These are phyloP conservation scores for Madoqua kirkii DNA, from an alignment of 2,113 vertebrate species.

Conservation along the genomic window DNA sequence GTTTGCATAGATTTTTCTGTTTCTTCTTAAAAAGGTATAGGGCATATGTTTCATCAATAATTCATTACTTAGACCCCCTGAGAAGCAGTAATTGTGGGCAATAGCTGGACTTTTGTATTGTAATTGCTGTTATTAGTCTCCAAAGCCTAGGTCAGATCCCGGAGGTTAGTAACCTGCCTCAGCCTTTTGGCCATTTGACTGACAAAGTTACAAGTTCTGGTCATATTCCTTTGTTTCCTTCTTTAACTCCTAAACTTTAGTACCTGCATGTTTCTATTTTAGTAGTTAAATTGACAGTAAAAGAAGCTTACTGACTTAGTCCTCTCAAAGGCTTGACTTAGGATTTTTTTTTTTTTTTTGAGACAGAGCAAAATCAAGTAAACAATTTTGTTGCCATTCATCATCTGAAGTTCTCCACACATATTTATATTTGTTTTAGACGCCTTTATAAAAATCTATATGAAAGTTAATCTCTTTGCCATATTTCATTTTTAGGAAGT, in stretches of 20 bases:
- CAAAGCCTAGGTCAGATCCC: conserved; percentile 31
- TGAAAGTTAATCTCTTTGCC: conserved; percentile 29
- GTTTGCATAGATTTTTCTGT: conserved; percentile 35
- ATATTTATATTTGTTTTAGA: conserved; percentile 36
- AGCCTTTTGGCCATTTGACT: conserved; percentile 26
- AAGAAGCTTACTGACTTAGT: not conserved
- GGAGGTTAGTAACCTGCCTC: conserved; percentile 31
- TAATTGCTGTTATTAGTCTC: conserved; percentile 66
- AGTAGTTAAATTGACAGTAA: conserved; percentile 18
- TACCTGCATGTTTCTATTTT: not conserved
- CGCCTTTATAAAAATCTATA: conserved; percentile 10
- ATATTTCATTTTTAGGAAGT: conserved; percentile 26
- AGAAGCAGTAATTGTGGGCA: conserved; percentile 44
- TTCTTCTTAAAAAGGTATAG: conserved; percentile 54
- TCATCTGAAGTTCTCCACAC: not conserved
- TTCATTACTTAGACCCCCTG: conserved; percentile 35
- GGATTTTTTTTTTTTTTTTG: not conserved
- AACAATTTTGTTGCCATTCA: not conserved
- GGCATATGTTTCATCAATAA: conserved; percentile 55
- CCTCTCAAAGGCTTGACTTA: not conserved
- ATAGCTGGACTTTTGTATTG: conserved; percentile 47
- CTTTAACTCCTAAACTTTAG: not conserved
- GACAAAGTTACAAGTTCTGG: not conserved
- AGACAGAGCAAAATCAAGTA: not conserved
- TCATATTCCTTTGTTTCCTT: not conserved